Conservation (phyloP, 2,797 vertebrate species). For the Oreonectes daqikongensis region DNA sequence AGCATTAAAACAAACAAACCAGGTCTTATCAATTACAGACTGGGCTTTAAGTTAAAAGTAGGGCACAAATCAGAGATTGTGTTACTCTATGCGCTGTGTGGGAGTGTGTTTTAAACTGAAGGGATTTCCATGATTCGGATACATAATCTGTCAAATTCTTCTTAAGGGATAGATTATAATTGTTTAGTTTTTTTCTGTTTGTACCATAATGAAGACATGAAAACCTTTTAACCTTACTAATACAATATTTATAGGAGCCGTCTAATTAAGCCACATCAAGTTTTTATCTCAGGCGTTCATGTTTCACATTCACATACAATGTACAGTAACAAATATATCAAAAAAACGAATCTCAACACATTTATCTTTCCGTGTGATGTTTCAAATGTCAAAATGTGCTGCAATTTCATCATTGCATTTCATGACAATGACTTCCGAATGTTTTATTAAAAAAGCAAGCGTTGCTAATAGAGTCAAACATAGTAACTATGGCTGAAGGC, state of each 20-base stretch:
- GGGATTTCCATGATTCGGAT: conserved; percentile 33
- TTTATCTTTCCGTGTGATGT: conserved; percentile 38
- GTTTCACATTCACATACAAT: background rate
- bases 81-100: background rate
- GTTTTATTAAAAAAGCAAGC: conserved; percentile 36
- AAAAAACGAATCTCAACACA: background rate
- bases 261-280: background rate
- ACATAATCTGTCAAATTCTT: conserved; percentile 16
- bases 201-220: conserved; percentile 7
- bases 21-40: conserved; percentile 17
- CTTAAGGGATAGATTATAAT: conserved; percentile 13
- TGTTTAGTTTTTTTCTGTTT: conserved; percentile 11
- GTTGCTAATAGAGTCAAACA: conserved; percentile 28
- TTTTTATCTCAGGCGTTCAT: background rate
- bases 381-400: conserved; percentile 53
- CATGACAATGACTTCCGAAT: conserved; percentile 13
- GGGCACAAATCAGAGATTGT: conserved; percentile 16
- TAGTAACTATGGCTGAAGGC: conserved; percentile 16
- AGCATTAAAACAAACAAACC: background rate
- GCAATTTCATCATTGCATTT: conserved; percentile 22
- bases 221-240: conserved; percentile 19
- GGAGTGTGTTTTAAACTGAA: conserved; percentile 22
- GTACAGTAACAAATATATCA: background rate
- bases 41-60: conserved; percentile 21
- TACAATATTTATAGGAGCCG: background rate